Evolutionary conservation across 1,140 invertebrate genomes (phyloP).

Genomic region (Bombus picipes): DNA sequence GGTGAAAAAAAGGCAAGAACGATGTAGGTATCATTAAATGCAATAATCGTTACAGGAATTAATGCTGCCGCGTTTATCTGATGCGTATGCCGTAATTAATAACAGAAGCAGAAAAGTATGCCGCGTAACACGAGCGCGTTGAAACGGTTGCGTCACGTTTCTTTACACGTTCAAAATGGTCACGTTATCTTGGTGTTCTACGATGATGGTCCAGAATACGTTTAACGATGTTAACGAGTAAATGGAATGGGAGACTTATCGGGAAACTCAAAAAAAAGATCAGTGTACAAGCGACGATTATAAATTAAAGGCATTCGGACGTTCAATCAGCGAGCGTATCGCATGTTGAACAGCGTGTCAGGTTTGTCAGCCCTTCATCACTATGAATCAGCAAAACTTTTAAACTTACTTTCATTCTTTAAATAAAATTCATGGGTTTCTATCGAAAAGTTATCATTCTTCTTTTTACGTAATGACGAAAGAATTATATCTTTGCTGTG

Average conservation of each 20-base stretch:
- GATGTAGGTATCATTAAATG: constrained; percentile 35
- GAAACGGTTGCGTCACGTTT: constrained; percentile 27
- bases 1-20: not conserved
- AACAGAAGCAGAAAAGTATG: constrained; percentile 21
- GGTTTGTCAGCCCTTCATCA: not conserved
- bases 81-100: constrained; percentile 20
- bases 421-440: not conserved
- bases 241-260: not conserved
- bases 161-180: not conserved
- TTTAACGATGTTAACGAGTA: not conserved
- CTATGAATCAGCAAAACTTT: not conserved
- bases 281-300: not conserved
- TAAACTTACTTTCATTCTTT: not conserved
- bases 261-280: not conserved
- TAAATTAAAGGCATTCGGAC: not conserved
- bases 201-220: not conserved
- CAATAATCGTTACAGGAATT: constrained; percentile 37
- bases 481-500: too few species aligned
- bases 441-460: not conserved
- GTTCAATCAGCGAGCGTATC: not conserved
- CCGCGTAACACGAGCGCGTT: not conserved
- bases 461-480: too few species aligned
- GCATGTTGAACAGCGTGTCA: not conserved
- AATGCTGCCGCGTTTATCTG: constrained; percentile 25
- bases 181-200: not conserved